phyloP scores from a whole-genome alignment of 2,113 vertebrate genomes.

The Dermatemys mawii region DNA sequence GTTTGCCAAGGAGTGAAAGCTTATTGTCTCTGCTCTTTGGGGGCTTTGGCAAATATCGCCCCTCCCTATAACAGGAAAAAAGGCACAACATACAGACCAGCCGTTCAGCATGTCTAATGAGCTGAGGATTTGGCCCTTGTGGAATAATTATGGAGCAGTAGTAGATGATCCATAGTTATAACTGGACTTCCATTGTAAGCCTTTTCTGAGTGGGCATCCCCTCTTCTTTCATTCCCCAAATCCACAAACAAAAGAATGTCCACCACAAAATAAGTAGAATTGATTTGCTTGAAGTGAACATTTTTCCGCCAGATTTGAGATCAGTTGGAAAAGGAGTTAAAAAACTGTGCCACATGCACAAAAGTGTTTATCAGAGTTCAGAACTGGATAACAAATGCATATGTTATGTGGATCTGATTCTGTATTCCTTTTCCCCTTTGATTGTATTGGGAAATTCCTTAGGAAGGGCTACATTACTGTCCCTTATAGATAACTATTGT shows the following conservation, averaged over 20 bases:
- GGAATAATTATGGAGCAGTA: background rate
- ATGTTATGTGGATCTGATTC: background rate
- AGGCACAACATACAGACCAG: background rate
- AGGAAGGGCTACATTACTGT: background rate
- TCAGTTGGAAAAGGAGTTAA: slow-evolving; percentile 8
- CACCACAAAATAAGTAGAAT: background rate
- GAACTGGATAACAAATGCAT: background rate
- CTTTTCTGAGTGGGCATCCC: background rate
- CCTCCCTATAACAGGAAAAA: background rate
- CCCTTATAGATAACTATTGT: too few relatives aligned
- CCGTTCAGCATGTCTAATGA: background rate
- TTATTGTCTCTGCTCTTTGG: background rate
- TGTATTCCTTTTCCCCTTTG: background rate
- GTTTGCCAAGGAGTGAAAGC: background rate
- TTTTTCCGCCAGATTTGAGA: background rate
- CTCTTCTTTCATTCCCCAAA: background rate
- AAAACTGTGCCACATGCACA: background rate
- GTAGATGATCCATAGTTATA: background rate
- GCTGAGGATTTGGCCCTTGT: background rate
- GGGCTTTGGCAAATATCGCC: background rate
- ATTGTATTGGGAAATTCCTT: background rate
- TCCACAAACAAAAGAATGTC: background rate
- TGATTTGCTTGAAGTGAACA: background rate
- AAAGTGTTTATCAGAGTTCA: background rate
- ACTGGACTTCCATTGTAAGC: background rate